Conservation (phyloP, 2,113 vertebrate species). For the Paratilapia polleni region DNA sequence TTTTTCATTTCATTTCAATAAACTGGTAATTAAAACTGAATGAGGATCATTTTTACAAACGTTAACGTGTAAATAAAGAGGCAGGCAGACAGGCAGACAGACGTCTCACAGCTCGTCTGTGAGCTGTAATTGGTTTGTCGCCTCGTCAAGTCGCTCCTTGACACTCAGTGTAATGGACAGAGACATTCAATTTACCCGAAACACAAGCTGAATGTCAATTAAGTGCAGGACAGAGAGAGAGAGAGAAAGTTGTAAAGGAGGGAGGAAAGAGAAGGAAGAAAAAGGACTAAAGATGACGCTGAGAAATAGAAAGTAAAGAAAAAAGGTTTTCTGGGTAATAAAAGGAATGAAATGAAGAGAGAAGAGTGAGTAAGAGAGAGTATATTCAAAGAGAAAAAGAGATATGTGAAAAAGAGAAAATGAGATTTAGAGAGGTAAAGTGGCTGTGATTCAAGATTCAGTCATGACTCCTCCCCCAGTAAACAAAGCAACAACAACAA, state of each 20-base stretch:
- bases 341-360: not conserved
- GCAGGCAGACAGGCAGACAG: not conserved
- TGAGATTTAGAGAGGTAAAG: not conserved
- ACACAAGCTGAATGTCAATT: conserved; percentile 52
- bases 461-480: not conserved
- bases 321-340: not conserved
- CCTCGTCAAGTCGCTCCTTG: conserved; percentile 50
- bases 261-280: not conserved
- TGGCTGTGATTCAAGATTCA: not conserved
- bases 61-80: conserved; percentile 14
- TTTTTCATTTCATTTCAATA: conserved; percentile 1
- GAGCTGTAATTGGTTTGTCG: conserved; percentile 54
- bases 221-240: not conserved
- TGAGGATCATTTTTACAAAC: not conserved
- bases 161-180: conserved; percentile 56
- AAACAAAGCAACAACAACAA: not conserved
- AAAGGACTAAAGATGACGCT: not conserved
- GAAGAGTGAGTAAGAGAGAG: not conserved
- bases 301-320: not conserved
- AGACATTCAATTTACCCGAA: conserved; percentile 55
- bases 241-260: not conserved
- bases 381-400: not conserved
- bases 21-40: not conserved
- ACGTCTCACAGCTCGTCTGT: conserved; percentile 20
- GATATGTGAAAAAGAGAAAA: not conserved